Percentiles rank a stretch among this genome's conserved stretches.
These are phyloP conservation scores for Rhynchomys soricoides DNA, from an alignment of 2,113 vertebrate genomes.

Conservation along the genomic window DNA sequence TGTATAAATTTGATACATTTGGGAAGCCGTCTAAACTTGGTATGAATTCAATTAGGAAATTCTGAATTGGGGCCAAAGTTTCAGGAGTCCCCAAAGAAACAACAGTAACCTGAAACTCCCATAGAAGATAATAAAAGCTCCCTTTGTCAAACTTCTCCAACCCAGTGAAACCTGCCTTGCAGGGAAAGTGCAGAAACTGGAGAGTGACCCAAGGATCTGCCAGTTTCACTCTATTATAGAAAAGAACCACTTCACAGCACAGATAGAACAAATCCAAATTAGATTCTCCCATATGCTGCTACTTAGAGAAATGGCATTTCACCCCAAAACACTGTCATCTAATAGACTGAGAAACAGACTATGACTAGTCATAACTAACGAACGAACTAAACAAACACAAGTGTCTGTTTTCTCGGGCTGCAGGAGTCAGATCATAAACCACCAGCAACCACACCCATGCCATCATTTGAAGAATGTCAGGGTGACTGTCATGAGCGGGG, in stretches of 20 bases:
- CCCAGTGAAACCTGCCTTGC: slow-evolving; percentile 69
- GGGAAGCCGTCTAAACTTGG: neutral
- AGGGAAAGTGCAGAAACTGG: slow-evolving; percentile 66
- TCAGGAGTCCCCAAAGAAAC: slow-evolving; percentile 12
- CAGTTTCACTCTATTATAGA: slow-evolving; percentile 25
- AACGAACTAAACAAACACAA: neutral
- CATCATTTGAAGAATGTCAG: neutral
- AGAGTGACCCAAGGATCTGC: neutral
- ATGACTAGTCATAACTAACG: fast-evolving
- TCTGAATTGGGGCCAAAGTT: slow-evolving; percentile 13
- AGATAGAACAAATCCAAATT: neutral
- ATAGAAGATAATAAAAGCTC: slow-evolving; percentile 53
- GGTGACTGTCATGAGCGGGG: fast-evolving
- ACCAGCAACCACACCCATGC: fast-evolving
- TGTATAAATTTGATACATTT: slow-evolving; percentile 54
- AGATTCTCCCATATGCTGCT: neutral
- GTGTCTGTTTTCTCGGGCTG: neutral
- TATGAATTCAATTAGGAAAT: slow-evolving; percentile 50
- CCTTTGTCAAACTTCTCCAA: slow-evolving; percentile 63
- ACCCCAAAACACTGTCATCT: neutral
- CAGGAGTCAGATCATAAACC: neutral
- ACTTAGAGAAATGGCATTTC: neutral
- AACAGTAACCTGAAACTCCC: neutral
- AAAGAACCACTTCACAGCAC: slow-evolving; percentile 51
- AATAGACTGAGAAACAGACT: neutral